Evolutionary conservation across 2,113 vertebrate species (phyloP), one percentile per base, ranked within the genome.

Genomic region (Myocastor coypus): DNA sequence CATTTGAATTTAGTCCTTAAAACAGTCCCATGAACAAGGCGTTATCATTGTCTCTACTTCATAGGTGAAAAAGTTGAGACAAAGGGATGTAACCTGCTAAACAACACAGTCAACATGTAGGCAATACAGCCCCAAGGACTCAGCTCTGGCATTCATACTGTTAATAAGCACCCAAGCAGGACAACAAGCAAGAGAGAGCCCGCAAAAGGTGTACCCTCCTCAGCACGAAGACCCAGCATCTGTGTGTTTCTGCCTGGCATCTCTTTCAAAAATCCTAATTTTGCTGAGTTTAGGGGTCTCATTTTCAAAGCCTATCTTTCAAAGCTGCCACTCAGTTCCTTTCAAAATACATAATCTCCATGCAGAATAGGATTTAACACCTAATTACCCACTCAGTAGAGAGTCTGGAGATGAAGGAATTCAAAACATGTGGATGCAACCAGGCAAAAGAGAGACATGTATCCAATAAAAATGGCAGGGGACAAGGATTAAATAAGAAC

Each of bases 271-370:
- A 86, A 69, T 86, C n/a, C 28, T 68, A 73, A 78, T 28, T 34
- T 91, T 59, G 9, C 32, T 59, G 69, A 83, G 69, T 92, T 63
- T 26, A 26, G 32, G 14, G 78, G 63, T 64, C 32, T 71, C 55
- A 34, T 59, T 86, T 73, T 89, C 57, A 91, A 96, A 86, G 61
- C 1, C 63, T 75, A 3, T 57, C 32, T 89, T 96, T 78, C n/a
- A 82, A 52, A 75, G 52, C 42, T 87, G 55, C 34, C 37, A 66
- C 81, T 64, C 2, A 11, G 37, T 91, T 94, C 66, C 92, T 96
- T 77, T 71, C 10, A 32, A 77, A 83, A 93, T 32, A 81, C 20
- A 75, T n/a, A 52, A 94, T 89, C 89, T 95, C 34, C 88, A 91
- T 30, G 32, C 84, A 95, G 22, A 92, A 91, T 3, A 92, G 40